Evolutionary conservation across 2,888 invertebrate species (phyloP), one percentile per base, ranked within the genome.

Genomic region (Leptinotarsa juncta): DNA sequence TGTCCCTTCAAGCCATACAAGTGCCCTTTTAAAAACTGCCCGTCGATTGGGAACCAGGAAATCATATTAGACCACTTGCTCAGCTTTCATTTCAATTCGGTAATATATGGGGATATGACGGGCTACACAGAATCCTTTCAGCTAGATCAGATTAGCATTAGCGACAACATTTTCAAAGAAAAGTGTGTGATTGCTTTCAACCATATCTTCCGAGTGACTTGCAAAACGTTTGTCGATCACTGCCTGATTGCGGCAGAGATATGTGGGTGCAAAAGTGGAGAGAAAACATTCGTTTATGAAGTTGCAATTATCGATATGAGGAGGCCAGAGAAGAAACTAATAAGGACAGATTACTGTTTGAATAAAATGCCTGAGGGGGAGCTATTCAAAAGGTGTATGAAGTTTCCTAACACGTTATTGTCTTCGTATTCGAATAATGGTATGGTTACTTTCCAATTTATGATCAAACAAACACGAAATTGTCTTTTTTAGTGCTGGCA

Each of bases 181-280:
- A 82, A 81, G 57, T 80, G 82, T 32, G 70, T 85, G 50, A 71
- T 83, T 65, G 81, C 82, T 4, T 82, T 78, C 70, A 82, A 82
- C 62, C 80, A 84, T 49, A 82, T 86, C 62, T 86, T 86, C 70
- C 77, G 84, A 72, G 51, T 85, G 76, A 79, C 81, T 67, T 84
- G 82, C 48, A 84, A 83, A 72, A 78, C 83, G 32, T 78, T 82
- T 73, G 79, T 74, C 26, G 83, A 84, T 66, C 80, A 83, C 70
- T 84, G 83, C 67, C 81, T 85, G 72, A 85, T 85, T 84, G 84
- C 84, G 7, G 84, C 83, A 7, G 85, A 86, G 70, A 77, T 83
- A 1, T 78, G 84, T 12, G 83, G 84, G 3, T 77, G 78, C 15
- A 81, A 80, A 53, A 81, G 80, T 15, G 80, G 82, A n/a, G 74